Evolutionary conservation across 2,888 invertebrate species (phyloP).

Genomic region (Sarcophaga rosellei): DNA sequence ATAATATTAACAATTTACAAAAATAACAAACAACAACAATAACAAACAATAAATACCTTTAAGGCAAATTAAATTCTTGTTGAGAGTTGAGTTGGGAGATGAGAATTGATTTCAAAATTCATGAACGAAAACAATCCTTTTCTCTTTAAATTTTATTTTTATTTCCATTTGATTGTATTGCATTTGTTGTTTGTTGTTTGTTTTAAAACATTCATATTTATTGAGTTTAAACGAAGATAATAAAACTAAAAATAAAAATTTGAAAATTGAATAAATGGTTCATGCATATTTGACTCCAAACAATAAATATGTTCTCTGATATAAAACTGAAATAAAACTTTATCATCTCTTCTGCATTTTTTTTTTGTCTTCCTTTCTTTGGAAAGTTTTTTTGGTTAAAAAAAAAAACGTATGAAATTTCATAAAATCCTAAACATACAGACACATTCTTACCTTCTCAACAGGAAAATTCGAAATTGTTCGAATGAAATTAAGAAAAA

Average conservation of each 20-base stretch:
- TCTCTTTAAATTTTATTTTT: neutral
- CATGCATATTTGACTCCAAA: conserved; percentile 8
- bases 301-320: neutral
- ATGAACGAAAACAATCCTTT: neutral
- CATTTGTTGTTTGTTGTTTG: neutral
- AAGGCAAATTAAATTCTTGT: conserved; percentile 51
- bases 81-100: neutral
- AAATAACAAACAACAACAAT: neutral
- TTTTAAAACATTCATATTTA: conserved; percentile 19
- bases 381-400: neutral
- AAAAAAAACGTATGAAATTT: neutral
- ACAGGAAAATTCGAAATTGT: too few species aligned
- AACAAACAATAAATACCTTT: conserved; percentile 35
- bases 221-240: neutral
- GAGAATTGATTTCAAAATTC: neutral
- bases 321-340: neutral
- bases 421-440: neutral
- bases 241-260: too few species aligned
- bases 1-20: neutral
- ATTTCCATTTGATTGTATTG: conserved; percentile 4
- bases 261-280: neutral
- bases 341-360: too few species aligned
- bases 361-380: too few species aligned
- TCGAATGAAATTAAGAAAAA: too few species aligned
- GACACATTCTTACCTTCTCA: too few species aligned